Percentiles rank a stretch among this genome's conserved stretches.
Evolutionary conservation across 2,888 invertebrate species (phyloP).

Genomic region (Eulithis testata): DNA sequence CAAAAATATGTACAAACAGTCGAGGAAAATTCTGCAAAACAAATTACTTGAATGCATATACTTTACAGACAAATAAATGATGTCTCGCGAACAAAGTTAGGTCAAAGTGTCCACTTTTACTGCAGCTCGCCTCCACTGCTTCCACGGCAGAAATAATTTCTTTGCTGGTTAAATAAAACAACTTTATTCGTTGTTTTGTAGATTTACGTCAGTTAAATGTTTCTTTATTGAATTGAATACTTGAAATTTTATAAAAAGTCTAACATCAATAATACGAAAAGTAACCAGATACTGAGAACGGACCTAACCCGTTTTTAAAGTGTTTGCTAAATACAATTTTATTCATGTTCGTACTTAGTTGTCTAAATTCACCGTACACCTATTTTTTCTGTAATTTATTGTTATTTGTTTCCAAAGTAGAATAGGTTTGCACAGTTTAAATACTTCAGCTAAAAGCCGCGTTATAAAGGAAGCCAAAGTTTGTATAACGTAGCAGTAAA

Average conservation of each 20-base stretch:
- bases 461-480: slow-evolving; percentile 18
- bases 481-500: slow-evolving; percentile 29
- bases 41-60: slow-evolving; percentile 1
- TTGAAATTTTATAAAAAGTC: no score
- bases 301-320: no score
- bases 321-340: no score
- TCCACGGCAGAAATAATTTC: slow-evolving; percentile 38
- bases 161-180: slow-evolving; percentile 40
- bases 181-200: slow-evolving; percentile 38
- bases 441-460: slow-evolving; percentile 28
- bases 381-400: neutral
- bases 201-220: slow-evolving; percentile 2
- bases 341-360: no score
- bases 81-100: slow-evolving; percentile 45
- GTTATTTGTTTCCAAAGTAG: neutral
- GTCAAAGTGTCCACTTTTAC: slow-evolving; percentile 32
- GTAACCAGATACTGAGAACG: no score
- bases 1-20: no score
- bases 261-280: no score
- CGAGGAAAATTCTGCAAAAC: no score
- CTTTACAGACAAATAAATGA: slow-evolving; percentile 35
- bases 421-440: neutral
- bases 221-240: neutral
- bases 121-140: slow-evolving; percentile 32
- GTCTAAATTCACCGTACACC: no score